Base-by-base conservation (phyloP, 2,888 invertebrate genomes). In the Thysanoteuthis rhombus region DNA sequence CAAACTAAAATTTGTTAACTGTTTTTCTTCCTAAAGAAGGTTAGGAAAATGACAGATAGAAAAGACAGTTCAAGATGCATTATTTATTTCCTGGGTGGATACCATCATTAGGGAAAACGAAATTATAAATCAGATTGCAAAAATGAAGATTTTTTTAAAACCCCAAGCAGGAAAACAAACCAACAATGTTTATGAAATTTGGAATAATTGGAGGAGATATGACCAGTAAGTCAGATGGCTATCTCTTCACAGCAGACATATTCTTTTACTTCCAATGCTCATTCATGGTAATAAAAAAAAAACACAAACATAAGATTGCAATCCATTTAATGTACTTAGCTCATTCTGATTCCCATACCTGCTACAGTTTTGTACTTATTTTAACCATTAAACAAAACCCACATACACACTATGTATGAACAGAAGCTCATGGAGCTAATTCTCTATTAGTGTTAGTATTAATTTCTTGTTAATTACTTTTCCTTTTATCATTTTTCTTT, bases 281-380 rank as follows among this genome's bases (percentile, higher is more conserved):
- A 75, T 75, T 75, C n/a, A 36, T 75, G 75, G n/a, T 75, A 75
- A 75, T 75, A 36, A 75, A 8, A 16, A 75, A n/a, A 58, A 58
- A 6, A 58, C 28, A 10, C 28, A 58, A n/a, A n/a, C 75, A 75
- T 75, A 36, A 75, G n/a, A 75, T 75, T 75, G 75, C 75, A 75
- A 75, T 75, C 75, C 75, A 75, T 75, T 75, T 75, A 75, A 75
- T 75, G 75, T 75, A 75, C 75, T 75, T 75, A 75, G 75, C 16
- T 75, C 75, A 75, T n/a, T n/a, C 75, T 75, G 75, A 36, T n/a
- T 36, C 75, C 75, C 75, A 75, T 75, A 36, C 36, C 75, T 75
- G 75, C 75, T 75, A 75, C n/a, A n/a, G 75, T 75, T 75, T 75
- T 75, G 75, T 75, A 75, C 75, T 75, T 75, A 75, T 75, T 75